Evolutionary conservation across 2,888 invertebrate genomes (phyloP), one percentile per base, ranked within the genome.

Genomic region (Sialis fuliginosa): DNA sequence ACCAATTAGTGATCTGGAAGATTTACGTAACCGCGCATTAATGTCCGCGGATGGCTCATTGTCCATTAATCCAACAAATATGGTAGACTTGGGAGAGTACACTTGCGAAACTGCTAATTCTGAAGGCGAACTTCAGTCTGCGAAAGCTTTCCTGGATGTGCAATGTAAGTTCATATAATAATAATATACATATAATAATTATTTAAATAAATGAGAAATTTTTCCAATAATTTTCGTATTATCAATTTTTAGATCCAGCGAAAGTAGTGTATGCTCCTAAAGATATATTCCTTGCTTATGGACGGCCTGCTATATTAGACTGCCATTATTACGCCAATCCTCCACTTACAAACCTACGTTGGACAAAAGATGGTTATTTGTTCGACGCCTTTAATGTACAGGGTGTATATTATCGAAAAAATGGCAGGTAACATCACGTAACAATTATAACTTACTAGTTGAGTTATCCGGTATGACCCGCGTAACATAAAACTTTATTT

Each of bases 251-350:
- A 93, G 93, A 88, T 67, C 85, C 87, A 64, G 93, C 93, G 13
- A 86, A 89, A 66, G 89, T 95, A 42, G 79, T 90, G 54, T 85
- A 82, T 62, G 82, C 91, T 46, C 89, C 89, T 13, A 75, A 79
- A 51, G 85, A 88, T 65, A 79, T 91, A 39, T 84, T 79, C 60
- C 73, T 95, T 55, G 86, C 92, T 0, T 79, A 76, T 57, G 91
- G 91, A 13, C 77, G 81, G 57, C 77, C 84, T 5, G 87, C 84
- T 6, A 74, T 87, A 48, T 72, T 95, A 48, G 88, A 90, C 65
- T 95, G 95, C 62, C 88, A 90, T 63, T 89, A 89, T 60, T 78
- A 88, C 56, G 85, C 92, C 5, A 93, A 92, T 69, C 95, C 93
- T 10, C 87, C 91, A 6, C 69, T 92, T 53, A 85, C 85, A 45